Evolutionary conservation across 1,140 invertebrate species (phyloP).

Genomic region (Drosophila pandora): DNA sequence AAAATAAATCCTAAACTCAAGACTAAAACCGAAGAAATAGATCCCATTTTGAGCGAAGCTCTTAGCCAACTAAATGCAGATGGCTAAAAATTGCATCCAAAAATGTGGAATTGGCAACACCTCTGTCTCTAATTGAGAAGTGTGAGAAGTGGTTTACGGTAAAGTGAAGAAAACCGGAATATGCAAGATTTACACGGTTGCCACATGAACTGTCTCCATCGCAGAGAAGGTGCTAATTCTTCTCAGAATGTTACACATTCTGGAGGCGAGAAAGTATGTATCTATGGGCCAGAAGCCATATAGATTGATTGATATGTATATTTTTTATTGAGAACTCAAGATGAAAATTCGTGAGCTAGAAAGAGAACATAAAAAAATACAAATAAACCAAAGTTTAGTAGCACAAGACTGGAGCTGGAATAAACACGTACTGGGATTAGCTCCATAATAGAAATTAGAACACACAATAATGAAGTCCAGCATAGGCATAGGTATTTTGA

Average conservation of each 20-base stretch:
- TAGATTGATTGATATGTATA: slow-evolving; percentile 6
- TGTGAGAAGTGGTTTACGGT: slow-evolving; percentile 29
- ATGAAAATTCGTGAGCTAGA: slow-evolving; percentile 24
- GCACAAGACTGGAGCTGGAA: slow-evolving; percentile 33
- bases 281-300: not conserved
- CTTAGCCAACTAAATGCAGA: slow-evolving; percentile 43
- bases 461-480: slow-evolving; percentile 51
- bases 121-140: slow-evolving; percentile 1
- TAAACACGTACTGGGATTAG: slow-evolving; percentile 32
- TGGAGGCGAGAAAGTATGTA: slow-evolving; percentile 50
- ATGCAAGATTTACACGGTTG: slow-evolving; percentile 73
- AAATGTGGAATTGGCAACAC: slow-evolving; percentile 26
- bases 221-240: slow-evolving; percentile 65
- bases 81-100: slow-evolving; percentile 16
- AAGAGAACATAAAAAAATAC: slow-evolving; percentile 31
- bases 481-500: slow-evolving; percentile 6
- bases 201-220: slow-evolving; percentile 41
- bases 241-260: slow-evolving; percentile 68
- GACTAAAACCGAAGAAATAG: slow-evolving; percentile 9
- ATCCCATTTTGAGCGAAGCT: slow-evolving; percentile 44
- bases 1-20: slow-evolving; percentile 3
- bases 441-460: slow-evolving; percentile 8
- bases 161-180: slow-evolving; percentile 57
- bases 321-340: slow-evolving; percentile 31
- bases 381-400: slow-evolving; percentile 18